Evolutionary conservation across 2,888 invertebrate species (phyloP), one percentile per base, ranked within the genome.

Genomic region (Brachynemurus nebulosus): DNA sequence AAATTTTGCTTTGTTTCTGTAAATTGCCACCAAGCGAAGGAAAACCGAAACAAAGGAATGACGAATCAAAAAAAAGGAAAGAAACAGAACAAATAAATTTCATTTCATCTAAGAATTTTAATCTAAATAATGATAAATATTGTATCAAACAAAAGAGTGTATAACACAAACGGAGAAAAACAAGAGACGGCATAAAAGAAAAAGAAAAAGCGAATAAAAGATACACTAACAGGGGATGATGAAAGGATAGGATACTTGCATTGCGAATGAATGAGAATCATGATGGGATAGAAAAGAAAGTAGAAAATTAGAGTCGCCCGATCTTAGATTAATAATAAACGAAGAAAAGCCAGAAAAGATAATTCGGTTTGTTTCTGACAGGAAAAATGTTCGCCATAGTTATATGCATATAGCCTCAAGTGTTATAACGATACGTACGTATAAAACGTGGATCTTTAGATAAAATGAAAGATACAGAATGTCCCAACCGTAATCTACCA

Each of bases 301-400:
- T n/a, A n/a, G n/a, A n/a, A n/a, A n/a, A n/a, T n/a, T n/a, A n/a
- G n/a, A 30, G 30, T 30, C n/a, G 30, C 14, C 30, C 30, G n/a
- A 7, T 30, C 30, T n/a, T 30, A 30, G 30, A 30, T 30, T 30
- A 30, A 30, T 30, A 30, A 30, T 30, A 30, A 30, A 30, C 30
- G 30, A 30, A 14, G n/a, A 14, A 30, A 30, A 30, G 30, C 30
- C 30, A 7, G 30, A 30, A n/a, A n/a, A n/a, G 30, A 30, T 30
- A 30, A 30, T 30, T 30, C 14, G 30, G 30, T 30, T 30, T 30
- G 14, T 9, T 30, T 30, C 30, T 30, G 30, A 30, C 8, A 30
- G 14, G 30, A 30, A 30, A 30, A 30, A 30, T 30, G 30, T 30
- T 30, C 2, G 30, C n/a, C n/a, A n/a, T n/a, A n/a, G n/a, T n/a